These are phyloP conservation scores for Clarias macrocephalus DNA, from an alignment of 2,113 vertebrate genomes.

Conservation along the genomic window DNA sequence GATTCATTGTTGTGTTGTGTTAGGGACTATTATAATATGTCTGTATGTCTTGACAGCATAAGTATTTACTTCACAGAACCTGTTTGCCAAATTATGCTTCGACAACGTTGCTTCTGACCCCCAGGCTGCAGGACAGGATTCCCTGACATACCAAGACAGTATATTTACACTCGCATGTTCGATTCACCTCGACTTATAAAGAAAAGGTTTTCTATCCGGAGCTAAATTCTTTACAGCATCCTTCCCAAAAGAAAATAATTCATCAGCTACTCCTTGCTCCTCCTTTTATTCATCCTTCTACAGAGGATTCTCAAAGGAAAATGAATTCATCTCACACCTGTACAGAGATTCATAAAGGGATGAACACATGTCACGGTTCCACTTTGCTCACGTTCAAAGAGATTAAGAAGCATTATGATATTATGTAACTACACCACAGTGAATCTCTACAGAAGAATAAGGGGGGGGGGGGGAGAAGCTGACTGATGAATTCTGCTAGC, in stretches of 20 bases:
- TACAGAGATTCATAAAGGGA: not conserved
- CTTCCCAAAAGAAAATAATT: constrained; percentile 15
- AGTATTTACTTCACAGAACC: not conserved
- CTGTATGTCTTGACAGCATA: not conserved
- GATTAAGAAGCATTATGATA: constrained; percentile 30
- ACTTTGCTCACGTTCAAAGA: constrained; percentile 18
- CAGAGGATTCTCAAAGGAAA: constrained; percentile 14
- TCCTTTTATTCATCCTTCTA: constrained; percentile 12
- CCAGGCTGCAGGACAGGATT: not conserved
- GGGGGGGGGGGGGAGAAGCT: not conserved
- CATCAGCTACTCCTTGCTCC: not conserved
- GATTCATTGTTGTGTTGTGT: not conserved
- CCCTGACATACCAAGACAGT: not conserved
- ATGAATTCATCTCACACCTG: not conserved
- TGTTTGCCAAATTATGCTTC: not conserved
- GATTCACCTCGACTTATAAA: not conserved
- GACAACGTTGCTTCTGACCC: not conserved
- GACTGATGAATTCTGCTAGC: not conserved
- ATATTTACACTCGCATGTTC: not conserved
- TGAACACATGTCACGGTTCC: constrained; percentile 20
- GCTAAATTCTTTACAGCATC: constrained; percentile 39
- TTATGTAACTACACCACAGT: constrained; percentile 18
- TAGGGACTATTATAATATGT: not conserved
- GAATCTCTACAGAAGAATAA: constrained; percentile 13
- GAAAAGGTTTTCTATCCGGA: constrained; percentile 1